phyloP scores from a whole-genome alignment of 1,140 invertebrate species.

The Scaptomyza hsui region DNA sequence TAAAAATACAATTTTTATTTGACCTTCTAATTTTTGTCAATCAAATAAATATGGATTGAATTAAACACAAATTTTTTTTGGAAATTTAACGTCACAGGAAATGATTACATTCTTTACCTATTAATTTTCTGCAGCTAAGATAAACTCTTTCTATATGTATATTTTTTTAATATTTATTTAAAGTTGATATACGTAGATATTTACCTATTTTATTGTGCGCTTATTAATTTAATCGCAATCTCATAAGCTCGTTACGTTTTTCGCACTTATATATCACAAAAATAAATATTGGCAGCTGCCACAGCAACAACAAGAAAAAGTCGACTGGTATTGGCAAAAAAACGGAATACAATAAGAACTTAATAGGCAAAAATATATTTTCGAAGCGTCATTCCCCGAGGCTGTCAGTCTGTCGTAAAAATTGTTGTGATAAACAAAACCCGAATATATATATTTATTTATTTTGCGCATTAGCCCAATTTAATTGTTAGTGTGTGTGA shows the following conservation, averaged over 20 bases:
- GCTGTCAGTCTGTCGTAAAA: conserved; percentile 16
- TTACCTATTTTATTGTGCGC: too few species aligned
- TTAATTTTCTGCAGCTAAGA: too few species aligned
- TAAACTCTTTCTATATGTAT: too few species aligned
- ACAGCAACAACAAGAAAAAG: not conserved
- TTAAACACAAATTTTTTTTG: too few species aligned
- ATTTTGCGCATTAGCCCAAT: conserved; percentile 40
- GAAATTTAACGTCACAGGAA: too few species aligned
- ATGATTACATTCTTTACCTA: too few species aligned
- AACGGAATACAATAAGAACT: not conserved
- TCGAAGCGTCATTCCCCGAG: conserved; percentile 29
- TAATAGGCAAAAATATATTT: conserved; percentile 29
- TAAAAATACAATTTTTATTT: too few species aligned
- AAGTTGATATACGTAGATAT: too few species aligned
- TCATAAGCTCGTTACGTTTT: not conserved
- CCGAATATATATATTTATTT: conserved; percentile 13
- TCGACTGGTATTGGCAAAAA: conserved; percentile 2
- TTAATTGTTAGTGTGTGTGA: not conserved
- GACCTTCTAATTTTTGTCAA: too few species aligned
- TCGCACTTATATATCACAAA: too few species aligned
- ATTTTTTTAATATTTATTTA: too few species aligned
- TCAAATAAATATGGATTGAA: too few species aligned
- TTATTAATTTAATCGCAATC: not conserved
- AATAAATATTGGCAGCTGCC: not conserved
- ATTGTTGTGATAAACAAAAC: conserved; percentile 31